These are phyloP conservation scores for Stegodyphus dumicola DNA, from an alignment of 1,140 invertebrate genomes.

Conservation along the genomic window DNA sequence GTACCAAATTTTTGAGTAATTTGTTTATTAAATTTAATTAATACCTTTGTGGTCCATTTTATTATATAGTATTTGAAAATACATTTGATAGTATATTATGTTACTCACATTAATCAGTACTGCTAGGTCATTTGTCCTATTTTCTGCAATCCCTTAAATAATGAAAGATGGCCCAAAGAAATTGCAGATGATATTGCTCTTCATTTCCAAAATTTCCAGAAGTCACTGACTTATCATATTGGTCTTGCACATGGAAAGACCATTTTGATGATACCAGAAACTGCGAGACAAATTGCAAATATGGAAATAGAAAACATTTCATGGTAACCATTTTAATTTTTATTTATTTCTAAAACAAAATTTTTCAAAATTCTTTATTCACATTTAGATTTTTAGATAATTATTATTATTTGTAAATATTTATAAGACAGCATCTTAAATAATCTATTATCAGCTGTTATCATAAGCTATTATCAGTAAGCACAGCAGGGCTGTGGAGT, in stretches of 20 bases:
- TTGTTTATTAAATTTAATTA: too few species aligned
- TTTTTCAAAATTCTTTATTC: not conserved
- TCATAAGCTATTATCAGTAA: too few species aligned
- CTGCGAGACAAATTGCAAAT: slow-evolving; percentile 27
- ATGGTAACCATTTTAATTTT: not conserved
- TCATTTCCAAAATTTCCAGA: slow-evolving; percentile 47
- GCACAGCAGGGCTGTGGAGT: too few species aligned
- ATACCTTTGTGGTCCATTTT: too few species aligned
- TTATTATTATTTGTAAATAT: not conserved
- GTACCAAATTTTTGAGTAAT: too few species aligned
- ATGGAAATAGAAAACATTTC: slow-evolving; percentile 8
- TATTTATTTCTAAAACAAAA: not conserved
- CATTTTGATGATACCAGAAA: slow-evolving; percentile 34
- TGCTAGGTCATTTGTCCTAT: slow-evolving; percentile 21
- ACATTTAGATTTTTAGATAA: not conserved
- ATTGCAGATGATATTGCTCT: slow-evolving; percentile 23
- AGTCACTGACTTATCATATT: slow-evolving; percentile 25
- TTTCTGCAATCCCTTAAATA: slow-evolving; percentile 36
- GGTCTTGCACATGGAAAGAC: slow-evolving; percentile 33
- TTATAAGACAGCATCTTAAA: too few species aligned
- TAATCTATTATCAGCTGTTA: too few species aligned
- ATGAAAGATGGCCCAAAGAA: slow-evolving; percentile 39
- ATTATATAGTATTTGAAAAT: too few species aligned
- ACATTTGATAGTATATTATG: too few species aligned
- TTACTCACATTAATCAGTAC: too few species aligned